A percentile compares a stretch with the other conserved stretches of the same genome.
Evolutionary conservation across 2,888 invertebrate genomes (phyloP).

Genomic region (Apodemia duryi): DNA sequence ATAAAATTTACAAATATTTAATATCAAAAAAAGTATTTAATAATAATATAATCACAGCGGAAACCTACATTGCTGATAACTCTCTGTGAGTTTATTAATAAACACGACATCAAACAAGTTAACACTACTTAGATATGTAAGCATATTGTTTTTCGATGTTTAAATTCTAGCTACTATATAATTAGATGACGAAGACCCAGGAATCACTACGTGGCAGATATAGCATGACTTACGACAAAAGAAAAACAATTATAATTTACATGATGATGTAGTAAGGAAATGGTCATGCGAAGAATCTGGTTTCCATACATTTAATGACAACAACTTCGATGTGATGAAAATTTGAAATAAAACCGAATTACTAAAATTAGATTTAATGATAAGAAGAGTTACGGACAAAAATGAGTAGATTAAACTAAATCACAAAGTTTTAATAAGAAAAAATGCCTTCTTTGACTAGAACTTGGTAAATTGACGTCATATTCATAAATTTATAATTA

Average conservation of each 20-base stretch:
- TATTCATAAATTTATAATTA: too few relatives aligned
- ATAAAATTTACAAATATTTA: too few relatives aligned
- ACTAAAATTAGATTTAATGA: too few relatives aligned
- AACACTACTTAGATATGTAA: not conserved
- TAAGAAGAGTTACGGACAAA: too few relatives aligned
- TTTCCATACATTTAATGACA: constrained; percentile 8
- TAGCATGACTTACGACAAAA: constrained; percentile 4
- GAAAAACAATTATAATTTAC: constrained; percentile 7
- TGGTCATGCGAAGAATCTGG: constrained; percentile 9
- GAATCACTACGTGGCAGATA: not conserved
- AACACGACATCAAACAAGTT: not conserved
- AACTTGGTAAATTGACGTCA: not conserved
- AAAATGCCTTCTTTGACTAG: not conserved
- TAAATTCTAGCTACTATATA: not conserved
- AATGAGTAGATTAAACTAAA: not conserved
- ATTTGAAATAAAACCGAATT: constrained; percentile 1
- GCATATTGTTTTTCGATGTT: not conserved
- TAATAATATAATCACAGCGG: not conserved
- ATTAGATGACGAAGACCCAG: constrained; percentile 21
- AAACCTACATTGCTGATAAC: not conserved
- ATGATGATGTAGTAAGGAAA: not conserved
- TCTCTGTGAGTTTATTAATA: not conserved
- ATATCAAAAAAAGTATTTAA: not conserved
- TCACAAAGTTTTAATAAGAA: not conserved
- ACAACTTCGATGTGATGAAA: not conserved